phyloP scores from a whole-genome alignment of 2,113 vertebrate genomes.

The Coptodon rendalli region DNA sequence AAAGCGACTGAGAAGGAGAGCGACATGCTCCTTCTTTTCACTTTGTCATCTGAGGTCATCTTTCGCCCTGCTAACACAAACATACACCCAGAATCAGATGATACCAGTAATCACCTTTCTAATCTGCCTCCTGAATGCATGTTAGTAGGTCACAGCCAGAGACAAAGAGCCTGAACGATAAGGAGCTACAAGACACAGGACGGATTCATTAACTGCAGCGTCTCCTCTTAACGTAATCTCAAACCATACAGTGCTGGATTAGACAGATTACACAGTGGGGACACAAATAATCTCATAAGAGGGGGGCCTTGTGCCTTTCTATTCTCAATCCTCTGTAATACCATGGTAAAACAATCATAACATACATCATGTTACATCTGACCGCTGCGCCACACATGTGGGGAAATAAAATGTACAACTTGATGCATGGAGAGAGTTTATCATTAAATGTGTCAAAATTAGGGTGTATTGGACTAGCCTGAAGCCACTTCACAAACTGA shows the following conservation, averaged over 20 bases:
- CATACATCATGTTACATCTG: constrained; percentile 16
- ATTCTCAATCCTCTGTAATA: constrained; percentile 33
- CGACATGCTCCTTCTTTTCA: neutral
- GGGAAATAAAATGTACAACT: neutral
- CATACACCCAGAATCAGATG: neutral
- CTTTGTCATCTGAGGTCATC: neutral
- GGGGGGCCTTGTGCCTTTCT: neutral
- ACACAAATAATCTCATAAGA: constrained; percentile 54
- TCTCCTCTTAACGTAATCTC: constrained; percentile 54
- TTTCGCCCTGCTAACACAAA: neutral
- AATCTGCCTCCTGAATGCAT: constrained; percentile 26
- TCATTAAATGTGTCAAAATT: neutral
- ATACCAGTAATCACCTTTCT: neutral
- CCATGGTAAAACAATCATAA: constrained; percentile 32
- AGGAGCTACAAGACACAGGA: constrained; percentile 27
- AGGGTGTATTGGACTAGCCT: neutral
- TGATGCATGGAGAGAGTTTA: neutral
- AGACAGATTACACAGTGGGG: constrained; percentile 59
- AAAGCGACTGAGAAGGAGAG: neutral
- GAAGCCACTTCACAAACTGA: neutral
- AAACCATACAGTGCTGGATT: constrained; percentile 53
- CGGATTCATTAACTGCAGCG: constrained; percentile 37
- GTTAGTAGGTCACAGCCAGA: constrained; percentile 2
- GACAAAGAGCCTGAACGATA: neutral
- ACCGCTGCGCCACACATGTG: neutral